Base-by-base conservation (phyloP, 2,113 vertebrate genomes). In the Gasterosteus nipponicus region DNA sequence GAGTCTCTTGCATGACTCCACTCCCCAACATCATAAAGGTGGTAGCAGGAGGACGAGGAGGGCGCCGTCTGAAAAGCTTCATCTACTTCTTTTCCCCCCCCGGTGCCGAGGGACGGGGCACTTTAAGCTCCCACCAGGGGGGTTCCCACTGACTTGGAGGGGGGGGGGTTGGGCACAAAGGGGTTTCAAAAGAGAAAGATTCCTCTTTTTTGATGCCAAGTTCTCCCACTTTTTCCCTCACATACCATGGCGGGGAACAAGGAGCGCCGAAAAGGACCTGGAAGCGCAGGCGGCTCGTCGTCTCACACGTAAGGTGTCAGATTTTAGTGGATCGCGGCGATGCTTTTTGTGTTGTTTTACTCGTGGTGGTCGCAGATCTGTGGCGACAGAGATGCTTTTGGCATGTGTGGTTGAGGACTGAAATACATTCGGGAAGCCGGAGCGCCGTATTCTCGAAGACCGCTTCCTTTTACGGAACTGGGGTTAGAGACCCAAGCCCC, bases 221-320 rank as follows among this genome's bases (percentile, higher is more conserved):
- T 87, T 92, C 85, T 89, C 86, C 89, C 83, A 89, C 77, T 89
- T 74, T 26, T 83, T 83, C 39, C 69, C 10, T 66, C 87, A 81
- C 64, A n/a, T 19, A 90, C 86, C 82, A 93, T 93, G 91, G 86
- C 86, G 49, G 90, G 91, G 72, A 89, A 81, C 82, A 90, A 85
- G 83, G 86, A 86, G 81, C 85, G 75, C 4, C 87, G 85, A 64
- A 89, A 89, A 76, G 84, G 83, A 14, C 82, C 88, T 62, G 83
- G 82, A 38, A 66, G 73, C 39, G 1, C 82, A 33, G 75, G 75
- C 44, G 69, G 83, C 54, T 69, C 85, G 4, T 65, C 87, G 11
- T 68, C 74, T 56, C 89, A 88, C 62, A 60, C 67, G 90, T 92
- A 92, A 93, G 92, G 80, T 44, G 22, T 41, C 26, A 15, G 26